Percentiles rank a stretch among this genome's conserved stretches.
phyloP scores from a whole-genome alignment of 2,888 invertebrate genomes.

The Megalurothrips usitatus region DNA sequence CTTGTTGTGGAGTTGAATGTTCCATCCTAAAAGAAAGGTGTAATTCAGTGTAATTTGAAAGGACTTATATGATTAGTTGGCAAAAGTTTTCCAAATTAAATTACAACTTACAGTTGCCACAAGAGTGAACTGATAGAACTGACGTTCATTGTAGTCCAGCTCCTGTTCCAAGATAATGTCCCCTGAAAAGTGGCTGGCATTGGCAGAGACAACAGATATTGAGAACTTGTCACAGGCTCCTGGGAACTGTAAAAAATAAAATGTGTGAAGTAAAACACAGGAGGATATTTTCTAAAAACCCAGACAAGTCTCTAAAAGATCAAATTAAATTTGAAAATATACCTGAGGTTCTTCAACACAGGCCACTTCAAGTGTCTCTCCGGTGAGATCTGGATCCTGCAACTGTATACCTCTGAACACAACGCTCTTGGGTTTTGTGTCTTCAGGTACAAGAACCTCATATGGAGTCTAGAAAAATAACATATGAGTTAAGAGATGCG shows the following conservation, averaged over 20 bases:
- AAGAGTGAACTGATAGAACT: slow-evolving; percentile 71
- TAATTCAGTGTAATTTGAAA: slow-evolving; percentile 34
- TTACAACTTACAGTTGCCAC: slow-evolving; percentile 64
- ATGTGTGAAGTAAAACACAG: slow-evolving; percentile 29
- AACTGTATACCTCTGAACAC: slow-evolving; percentile 68
- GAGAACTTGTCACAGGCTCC: slow-evolving; percentile 68
- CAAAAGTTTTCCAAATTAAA: slow-evolving; percentile 8
- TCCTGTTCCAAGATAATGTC: slow-evolving; percentile 64
- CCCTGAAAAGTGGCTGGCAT: slow-evolving; percentile 62
- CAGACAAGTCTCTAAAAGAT: slow-evolving; percentile 41
- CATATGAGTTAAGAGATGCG: background rate
- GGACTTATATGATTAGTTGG: background rate
- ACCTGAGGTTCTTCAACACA: slow-evolving; percentile 55
- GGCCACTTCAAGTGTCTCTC: slow-evolving; percentile 72
- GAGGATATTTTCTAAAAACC: slow-evolving; percentile 36
- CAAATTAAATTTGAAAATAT: slow-evolving; percentile 30
- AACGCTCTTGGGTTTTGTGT: slow-evolving; percentile 65
- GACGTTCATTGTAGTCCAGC: slow-evolving; percentile 71
- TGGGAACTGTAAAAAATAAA: slow-evolving; percentile 53
- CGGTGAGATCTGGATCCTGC: slow-evolving; percentile 74
- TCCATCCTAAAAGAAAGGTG: slow-evolving; percentile 61
- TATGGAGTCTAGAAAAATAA: slow-evolving; percentile 63
- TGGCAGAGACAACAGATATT: slow-evolving; percentile 60
- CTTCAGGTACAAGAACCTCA: slow-evolving; percentile 72
- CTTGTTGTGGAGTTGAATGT: slow-evolving; percentile 65